Conservation (phyloP, 2,113 vertebrate species). For the Dinomys branickii region DNA sequence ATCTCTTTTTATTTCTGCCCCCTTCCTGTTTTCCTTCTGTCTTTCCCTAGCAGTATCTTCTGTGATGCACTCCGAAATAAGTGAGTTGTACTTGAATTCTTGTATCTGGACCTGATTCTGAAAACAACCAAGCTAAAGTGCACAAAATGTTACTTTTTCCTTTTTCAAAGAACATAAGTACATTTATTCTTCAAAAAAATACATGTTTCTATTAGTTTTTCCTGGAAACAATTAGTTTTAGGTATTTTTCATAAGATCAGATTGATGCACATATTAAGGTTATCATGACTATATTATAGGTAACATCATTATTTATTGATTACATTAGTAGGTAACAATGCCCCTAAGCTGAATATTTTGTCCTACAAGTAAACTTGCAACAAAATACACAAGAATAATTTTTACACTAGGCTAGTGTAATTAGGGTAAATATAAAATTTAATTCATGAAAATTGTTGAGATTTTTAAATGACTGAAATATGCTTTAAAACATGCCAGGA, state of each 20-base stretch:
- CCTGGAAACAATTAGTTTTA: not conserved
- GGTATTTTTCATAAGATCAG: not conserved
- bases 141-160: conserved; percentile 14
- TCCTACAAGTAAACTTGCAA: conserved; percentile 8
- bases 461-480: conserved; percentile 17
- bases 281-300: not conserved
- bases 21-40: not conserved
- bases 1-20: not conserved
- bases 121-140: not conserved
- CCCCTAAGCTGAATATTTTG: not conserved
- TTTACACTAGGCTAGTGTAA: not conserved
- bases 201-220: not conserved
- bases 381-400: not conserved
- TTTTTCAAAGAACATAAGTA: conserved; percentile 23
- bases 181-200: conserved; percentile 6
- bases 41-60: not conserved
- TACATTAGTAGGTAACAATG: not conserved
- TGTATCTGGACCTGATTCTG: not conserved
- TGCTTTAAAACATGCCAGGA: not conserved
- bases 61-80: not conserved
- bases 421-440: not conserved
- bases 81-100: not conserved
- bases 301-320: not conserved
- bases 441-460: not conserved
- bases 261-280: not conserved